phyloP scores from a whole-genome alignment of 2,888 invertebrate genomes.

The Mactromeris polynyma region DNA sequence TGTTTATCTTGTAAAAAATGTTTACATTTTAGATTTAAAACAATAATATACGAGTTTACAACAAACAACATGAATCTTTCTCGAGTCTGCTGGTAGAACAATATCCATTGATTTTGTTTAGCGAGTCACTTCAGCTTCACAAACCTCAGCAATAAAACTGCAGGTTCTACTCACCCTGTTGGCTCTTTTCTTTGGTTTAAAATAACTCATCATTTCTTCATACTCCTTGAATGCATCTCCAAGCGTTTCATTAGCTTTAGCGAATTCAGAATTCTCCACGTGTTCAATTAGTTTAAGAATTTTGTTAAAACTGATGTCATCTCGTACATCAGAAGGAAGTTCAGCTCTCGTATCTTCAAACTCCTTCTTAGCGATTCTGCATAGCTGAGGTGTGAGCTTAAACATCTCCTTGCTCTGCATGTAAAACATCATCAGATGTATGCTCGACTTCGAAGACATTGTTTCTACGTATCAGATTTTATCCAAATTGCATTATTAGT shows the following conservation, averaged over 20 bases:
- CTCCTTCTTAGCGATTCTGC: conserved; percentile 65
- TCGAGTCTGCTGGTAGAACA: too few species aligned
- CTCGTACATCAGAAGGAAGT: conserved; percentile 54
- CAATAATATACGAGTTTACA: too few species aligned
- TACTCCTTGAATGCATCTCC: conserved; percentile 64
- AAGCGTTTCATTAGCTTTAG: conserved; percentile 56
- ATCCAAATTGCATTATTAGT: not conserved
- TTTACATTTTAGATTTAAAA: too few species aligned
- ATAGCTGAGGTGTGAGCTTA: conserved; percentile 59
- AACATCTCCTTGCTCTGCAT: conserved; percentile 68
- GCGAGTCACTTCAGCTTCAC: too few species aligned
- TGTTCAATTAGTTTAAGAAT: conserved; percentile 58
- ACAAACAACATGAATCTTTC: too few species aligned
- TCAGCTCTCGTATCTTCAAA: conserved; percentile 38
- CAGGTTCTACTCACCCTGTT: not conserved
- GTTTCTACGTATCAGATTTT: not conserved
- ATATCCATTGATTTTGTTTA: too few species aligned
- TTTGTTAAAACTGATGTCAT: conserved; percentile 57
- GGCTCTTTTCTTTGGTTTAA: not conserved
- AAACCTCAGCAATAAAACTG: too few species aligned
- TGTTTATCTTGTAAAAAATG: too few species aligned
- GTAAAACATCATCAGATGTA: conserved; percentile 62
- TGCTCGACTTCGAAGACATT: conserved; percentile 60
- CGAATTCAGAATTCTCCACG: conserved; percentile 57
- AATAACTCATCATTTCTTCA: conserved; percentile 62